These are phyloP conservation scores for Ascidia mentula DNA, from an alignment of 23 tunicate species.

Conservation along the genomic window DNA sequence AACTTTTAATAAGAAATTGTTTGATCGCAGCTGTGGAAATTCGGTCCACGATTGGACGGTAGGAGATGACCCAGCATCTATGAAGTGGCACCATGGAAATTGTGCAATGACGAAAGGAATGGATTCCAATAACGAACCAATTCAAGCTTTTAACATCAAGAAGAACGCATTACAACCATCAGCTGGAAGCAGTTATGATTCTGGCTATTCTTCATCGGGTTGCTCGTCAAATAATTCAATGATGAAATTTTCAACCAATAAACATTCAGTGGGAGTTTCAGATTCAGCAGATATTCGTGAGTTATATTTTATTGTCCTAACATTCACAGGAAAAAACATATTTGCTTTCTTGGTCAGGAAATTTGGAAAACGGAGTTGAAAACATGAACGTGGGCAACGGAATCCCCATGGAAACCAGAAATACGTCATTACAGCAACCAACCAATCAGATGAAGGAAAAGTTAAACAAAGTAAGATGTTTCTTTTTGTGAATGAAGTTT, in stretches of 20 bases:
- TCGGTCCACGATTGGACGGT: background rate
- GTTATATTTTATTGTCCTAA: background rate
- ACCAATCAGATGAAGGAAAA: background rate
- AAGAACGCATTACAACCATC: background rate
- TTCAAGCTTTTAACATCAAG: background rate
- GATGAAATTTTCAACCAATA: background rate
- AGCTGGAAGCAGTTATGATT: background rate
- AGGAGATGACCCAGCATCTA: constrained; percentile 6
- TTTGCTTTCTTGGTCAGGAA: background rate
- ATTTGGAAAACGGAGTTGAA: background rate
- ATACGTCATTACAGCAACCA: background rate
- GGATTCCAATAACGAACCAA: background rate
- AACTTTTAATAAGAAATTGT: background rate
- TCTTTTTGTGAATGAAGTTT: background rate
- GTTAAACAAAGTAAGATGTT: background rate
- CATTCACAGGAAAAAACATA: background rate
- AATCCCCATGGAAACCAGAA: background rate
- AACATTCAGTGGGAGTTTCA: background rate
- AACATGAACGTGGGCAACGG: background rate
- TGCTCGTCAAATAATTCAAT: background rate
- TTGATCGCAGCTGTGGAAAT: background rate
- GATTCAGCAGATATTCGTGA: background rate
- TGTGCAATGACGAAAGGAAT: background rate
- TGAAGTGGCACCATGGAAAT: background rate
- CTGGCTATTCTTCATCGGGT: background rate